Percentiles rank a stretch among this genome's conserved stretches.
Evolutionary conservation across 2,797 vertebrate species (phyloP).

Genomic region (Cryptoblepharus egeriae): DNA sequence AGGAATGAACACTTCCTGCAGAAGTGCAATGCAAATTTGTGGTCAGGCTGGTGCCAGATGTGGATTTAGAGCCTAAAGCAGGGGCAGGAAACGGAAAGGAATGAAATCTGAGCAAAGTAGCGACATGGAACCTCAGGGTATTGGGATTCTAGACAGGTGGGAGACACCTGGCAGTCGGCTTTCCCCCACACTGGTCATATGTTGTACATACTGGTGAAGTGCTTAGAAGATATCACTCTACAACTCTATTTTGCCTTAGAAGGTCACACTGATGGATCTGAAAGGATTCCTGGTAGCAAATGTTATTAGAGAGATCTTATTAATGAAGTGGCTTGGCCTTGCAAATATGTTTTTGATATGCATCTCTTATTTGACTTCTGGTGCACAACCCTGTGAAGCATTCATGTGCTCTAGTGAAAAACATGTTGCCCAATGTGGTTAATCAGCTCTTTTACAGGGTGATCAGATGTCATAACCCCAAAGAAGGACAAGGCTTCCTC

Average conservation of each 20-base stretch:
- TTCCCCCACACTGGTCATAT: conserved; percentile 37
- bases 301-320: background rate
- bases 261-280: background rate
- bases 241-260: background rate
- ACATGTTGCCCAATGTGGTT: no score
- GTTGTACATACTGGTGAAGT: background rate
- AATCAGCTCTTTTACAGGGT: no score
- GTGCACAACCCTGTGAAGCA: background rate
- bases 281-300: background rate
- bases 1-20: conserved; percentile 44
- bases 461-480: no score
- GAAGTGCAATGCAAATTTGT: conserved; percentile 46
- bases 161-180: conserved; percentile 43
- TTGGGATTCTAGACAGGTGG: conserved; percentile 60
- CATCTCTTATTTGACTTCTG: fast-evolving
- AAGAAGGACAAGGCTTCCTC: no score
- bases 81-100: conserved; percentile 53
- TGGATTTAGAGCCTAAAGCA: conserved; percentile 40
- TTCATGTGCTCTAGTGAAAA: background rate
- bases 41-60: conserved; percentile 59
- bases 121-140: conserved; percentile 62
- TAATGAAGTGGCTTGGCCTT: conserved; percentile 3
- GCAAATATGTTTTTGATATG: background rate
- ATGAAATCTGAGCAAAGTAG: conserved; percentile 67
- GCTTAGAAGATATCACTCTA: background rate